phyloP scores from a whole-genome alignment of 2,888 invertebrate species.

The Spicauda simplicius region DNA sequence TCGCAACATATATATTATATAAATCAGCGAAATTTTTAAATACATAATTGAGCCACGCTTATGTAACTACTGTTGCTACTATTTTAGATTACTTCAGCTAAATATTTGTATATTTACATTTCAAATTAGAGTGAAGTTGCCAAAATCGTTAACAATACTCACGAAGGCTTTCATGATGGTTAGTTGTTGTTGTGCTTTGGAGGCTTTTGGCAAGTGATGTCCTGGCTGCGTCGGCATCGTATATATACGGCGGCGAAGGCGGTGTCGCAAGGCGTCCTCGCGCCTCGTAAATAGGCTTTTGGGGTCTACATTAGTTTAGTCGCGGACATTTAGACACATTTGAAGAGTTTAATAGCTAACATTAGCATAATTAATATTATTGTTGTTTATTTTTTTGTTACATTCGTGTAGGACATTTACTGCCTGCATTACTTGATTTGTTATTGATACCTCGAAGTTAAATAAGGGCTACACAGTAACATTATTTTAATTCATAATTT shows the following conservation, averaged over 20 bases:
- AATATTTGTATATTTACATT: too few relatives aligned
- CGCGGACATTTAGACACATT: slow-evolving; percentile 4
- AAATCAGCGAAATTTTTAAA: too few relatives aligned
- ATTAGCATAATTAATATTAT: background rate
- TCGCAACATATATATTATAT: too few relatives aligned
- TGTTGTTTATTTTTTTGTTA: background rate
- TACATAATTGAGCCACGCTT: too few relatives aligned
- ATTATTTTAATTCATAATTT: too few relatives aligned
- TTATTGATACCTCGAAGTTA: too few relatives aligned
- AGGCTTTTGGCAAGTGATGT: slow-evolving; percentile 7
- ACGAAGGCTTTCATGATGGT: slow-evolving; percentile 42
- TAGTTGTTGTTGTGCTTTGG: background rate
- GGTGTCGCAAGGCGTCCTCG: slow-evolving; percentile 22
- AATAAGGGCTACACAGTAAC: too few relatives aligned
- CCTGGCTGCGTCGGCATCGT: background rate
- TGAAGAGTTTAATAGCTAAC: background rate
- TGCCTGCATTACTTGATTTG: too few relatives aligned
- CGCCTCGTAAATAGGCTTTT: slow-evolving; percentile 3
- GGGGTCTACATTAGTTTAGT: slow-evolving; percentile 7
- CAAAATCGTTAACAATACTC: slow-evolving; percentile 36
- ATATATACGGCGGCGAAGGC: background rate
- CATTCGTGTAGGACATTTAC: background rate
- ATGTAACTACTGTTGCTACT: too few relatives aligned
- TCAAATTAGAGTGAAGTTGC: too few relatives aligned
- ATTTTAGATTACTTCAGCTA: too few relatives aligned